Evolutionary conservation across 2,797 vertebrate genomes (phyloP).

Genomic region (Taeniopygia guttata): DNA sequence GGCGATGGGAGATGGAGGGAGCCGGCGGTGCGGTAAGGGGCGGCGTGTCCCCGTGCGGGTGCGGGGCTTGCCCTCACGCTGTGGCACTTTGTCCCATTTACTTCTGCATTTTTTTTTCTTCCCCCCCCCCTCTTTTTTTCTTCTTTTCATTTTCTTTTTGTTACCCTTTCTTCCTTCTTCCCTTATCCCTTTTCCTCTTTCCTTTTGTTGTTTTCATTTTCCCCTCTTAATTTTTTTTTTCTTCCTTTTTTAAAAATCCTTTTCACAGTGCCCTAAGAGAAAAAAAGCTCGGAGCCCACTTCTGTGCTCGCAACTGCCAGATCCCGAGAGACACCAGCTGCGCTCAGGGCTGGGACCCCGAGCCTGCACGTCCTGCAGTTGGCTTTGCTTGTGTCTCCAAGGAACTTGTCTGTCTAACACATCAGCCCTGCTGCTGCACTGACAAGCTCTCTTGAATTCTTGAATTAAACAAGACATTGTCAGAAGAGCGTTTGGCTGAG

Average conservation of each 20-base stretch:
- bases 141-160: not conserved
- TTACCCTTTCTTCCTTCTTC: not conserved
- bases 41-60: not conserved
- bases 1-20: slow-evolving; percentile 63
- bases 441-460: not conserved
- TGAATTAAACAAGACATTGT: not conserved
- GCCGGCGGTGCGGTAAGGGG: slow-evolving; percentile 43
- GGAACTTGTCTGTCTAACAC: not conserved
- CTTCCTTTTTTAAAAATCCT: not conserved
- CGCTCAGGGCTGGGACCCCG: not conserved
- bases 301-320: not conserved
- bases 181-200: not conserved
- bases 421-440: not conserved
- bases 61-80: not conserved
- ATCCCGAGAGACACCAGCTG: not conserved
- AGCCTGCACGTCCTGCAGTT: not conserved
- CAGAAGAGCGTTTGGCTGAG: not conserved
- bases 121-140: fast-evolving
- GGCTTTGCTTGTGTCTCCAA: not conserved
- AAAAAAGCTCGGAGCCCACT: not conserved
- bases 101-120: not conserved
- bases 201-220: not conserved
- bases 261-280: not conserved
- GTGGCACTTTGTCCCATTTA: not conserved
- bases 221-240: not conserved